These are phyloP conservation scores for Caracal caracal DNA, from an alignment of 2,113 vertebrate genomes.

Conservation along the genomic window DNA sequence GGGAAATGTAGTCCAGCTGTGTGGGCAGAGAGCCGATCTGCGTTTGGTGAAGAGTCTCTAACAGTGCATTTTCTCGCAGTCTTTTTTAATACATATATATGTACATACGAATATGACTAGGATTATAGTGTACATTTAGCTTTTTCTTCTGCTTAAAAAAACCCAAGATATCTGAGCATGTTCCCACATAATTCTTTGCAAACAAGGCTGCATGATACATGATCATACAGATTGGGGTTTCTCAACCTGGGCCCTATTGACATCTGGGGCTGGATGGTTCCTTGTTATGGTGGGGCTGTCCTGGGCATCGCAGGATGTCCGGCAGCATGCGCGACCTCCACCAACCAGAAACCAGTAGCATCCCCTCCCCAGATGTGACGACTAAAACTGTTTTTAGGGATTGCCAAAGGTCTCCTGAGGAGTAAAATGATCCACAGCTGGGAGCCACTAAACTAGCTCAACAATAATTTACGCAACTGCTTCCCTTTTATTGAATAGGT, in stretches of 20 bases:
- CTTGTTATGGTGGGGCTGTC: not conserved
- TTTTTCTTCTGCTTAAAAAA: slow-evolving; percentile 33
- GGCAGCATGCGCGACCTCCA: not conserved
- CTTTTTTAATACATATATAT: not conserved
- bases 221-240: not conserved
- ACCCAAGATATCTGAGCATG: not conserved
- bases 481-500: not conserved
- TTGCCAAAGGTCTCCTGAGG: not conserved
- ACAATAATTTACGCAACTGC: not conserved
- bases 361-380: not conserved
- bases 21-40: not conserved
- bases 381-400: not conserved
- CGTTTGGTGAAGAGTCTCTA: not conserved
- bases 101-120: not conserved
- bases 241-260: not conserved
- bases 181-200: slow-evolving; percentile 20
- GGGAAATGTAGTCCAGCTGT: slow-evolving; percentile 17
- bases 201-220: not conserved
- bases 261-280: not conserved
- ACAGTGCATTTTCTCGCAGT: slow-evolving; percentile 9
- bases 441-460: not conserved
- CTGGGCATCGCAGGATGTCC: not conserved
- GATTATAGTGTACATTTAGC: not conserved
- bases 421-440: not conserved
- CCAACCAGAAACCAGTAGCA: not conserved